phyloP scores from a whole-genome alignment of 2,888 invertebrate species.

The Drosophila kanekoi region DNA sequence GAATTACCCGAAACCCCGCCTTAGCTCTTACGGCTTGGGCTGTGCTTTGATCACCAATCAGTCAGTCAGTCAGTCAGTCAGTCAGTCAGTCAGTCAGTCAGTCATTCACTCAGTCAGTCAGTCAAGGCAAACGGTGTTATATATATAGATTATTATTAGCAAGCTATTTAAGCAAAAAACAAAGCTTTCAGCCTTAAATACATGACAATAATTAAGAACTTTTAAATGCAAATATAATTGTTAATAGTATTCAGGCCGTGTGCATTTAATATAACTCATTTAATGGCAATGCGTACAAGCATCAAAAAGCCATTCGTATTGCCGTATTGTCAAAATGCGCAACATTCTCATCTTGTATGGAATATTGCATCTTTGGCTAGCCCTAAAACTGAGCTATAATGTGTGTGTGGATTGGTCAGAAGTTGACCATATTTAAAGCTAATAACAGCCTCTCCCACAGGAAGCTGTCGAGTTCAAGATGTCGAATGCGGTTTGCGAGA shows the following conservation, averaged over 20 bases:
- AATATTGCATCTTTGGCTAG: neutral
- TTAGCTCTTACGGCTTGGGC: too few relatives aligned
- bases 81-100: too few relatives aligned
- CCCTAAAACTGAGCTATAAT: neutral
- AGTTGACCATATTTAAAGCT: neutral
- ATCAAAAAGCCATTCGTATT: neutral
- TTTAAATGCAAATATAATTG: neutral
- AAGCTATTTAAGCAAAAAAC: too few relatives aligned
- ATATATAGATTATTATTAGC: too few relatives aligned
- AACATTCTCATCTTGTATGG: neutral
- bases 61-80: too few relatives aligned
- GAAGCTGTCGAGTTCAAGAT: constrained; percentile 36
- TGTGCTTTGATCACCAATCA: too few relatives aligned
- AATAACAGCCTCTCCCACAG: constrained; percentile 12
- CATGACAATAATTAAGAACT: neutral
- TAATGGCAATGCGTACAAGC: neutral
- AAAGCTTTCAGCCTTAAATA: too few relatives aligned
- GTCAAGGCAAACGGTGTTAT: too few relatives aligned
- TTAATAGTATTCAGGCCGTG: neutral
- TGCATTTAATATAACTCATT: neutral
- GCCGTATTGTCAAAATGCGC: neutral
- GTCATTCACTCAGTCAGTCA: too few relatives aligned
- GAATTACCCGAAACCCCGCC: too few relatives aligned
- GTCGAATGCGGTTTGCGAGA: constrained; percentile 44
- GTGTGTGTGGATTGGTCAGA: neutral